phyloP scores from a whole-genome alignment of 2,888 invertebrate species.

The Troilus luridus region DNA sequence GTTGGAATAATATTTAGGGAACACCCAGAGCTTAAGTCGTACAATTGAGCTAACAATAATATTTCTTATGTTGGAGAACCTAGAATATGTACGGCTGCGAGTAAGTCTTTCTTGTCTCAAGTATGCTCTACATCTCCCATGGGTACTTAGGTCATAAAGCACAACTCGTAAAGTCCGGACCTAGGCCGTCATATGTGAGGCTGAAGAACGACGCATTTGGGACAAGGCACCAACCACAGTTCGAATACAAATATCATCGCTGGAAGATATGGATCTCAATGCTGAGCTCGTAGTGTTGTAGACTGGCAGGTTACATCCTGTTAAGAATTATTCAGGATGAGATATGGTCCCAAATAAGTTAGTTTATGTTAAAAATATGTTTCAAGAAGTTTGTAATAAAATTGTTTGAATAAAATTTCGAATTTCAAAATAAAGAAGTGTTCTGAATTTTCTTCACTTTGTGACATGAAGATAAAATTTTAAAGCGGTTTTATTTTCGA shows the following conservation, averaged over 20 bases:
- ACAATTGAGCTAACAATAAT: too few species aligned
- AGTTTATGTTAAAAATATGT: neutral
- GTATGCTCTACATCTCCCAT: constrained; percentile 13
- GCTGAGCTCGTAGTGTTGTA: neutral
- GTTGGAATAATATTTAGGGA: too few species aligned
- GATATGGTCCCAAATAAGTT: neutral
- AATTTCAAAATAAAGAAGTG: too few species aligned
- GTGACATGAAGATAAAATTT: too few species aligned
- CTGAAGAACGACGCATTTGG: constrained; percentile 28
- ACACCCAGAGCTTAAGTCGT: too few species aligned
- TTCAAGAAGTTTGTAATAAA: neutral
- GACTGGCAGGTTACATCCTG: neutral
- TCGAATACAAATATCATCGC: constrained; percentile 19
- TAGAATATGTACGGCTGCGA: neutral
- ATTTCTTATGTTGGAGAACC: too few species aligned
- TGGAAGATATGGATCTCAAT: neutral
- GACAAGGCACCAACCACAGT: constrained; percentile 24
- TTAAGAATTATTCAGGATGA: neutral
- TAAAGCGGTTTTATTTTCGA: too few species aligned
- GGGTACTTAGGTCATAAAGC: constrained; percentile 46
- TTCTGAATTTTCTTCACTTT: too few species aligned
- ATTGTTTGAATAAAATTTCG: too few species aligned
- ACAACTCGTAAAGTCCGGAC: constrained; percentile 25
- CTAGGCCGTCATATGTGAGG: neutral
- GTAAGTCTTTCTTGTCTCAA: constrained; percentile 1